Evolutionary conservation across 2,888 invertebrate genomes (phyloP).

Genomic region (Melieria omissa): DNA sequence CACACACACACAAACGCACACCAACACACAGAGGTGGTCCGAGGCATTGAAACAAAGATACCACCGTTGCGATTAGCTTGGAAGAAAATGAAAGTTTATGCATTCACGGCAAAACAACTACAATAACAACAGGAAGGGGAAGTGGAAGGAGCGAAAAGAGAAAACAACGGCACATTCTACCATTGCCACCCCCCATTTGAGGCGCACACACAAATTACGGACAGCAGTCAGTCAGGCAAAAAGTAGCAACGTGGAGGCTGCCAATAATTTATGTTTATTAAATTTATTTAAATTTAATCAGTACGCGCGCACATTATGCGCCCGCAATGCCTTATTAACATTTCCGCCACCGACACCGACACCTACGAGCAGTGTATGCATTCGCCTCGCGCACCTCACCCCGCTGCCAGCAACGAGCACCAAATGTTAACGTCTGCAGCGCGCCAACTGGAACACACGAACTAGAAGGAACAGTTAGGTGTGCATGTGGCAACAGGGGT

Average conservation of each 20-base stretch:
- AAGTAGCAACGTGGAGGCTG: conserved; percentile 41
- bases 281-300: conserved; percentile 67
- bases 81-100: conserved; percentile 35
- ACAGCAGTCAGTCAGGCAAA: background rate
- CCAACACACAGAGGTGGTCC: conserved; percentile 34
- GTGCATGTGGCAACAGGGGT: too few species aligned
- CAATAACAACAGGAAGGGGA: conserved; percentile 5
- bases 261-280: conserved; percentile 66
- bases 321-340: conserved; percentile 25
- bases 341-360: conserved; percentile 23
- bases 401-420: background rate
- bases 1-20: conserved; percentile 54
- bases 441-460: too few species aligned
- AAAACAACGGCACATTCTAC: conserved; percentile 7
- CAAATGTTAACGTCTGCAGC: conserved; percentile 1
- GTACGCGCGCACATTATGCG: conserved; percentile 43
- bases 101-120: conserved; percentile 4
- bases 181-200: conserved; percentile 9
- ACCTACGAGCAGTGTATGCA: background rate
- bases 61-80: conserved; percentile 20
- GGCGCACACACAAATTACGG: background rate
- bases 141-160: conserved; percentile 1
- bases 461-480: too few species aligned
- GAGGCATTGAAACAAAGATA: conserved; percentile 9
- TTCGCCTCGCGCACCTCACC: background rate